Percentiles rank a stretch among this genome's conserved stretches.
Evolutionary conservation across 2,113 vertebrate genomes (phyloP).

Genomic region (Nycticebus coucang): DNA sequence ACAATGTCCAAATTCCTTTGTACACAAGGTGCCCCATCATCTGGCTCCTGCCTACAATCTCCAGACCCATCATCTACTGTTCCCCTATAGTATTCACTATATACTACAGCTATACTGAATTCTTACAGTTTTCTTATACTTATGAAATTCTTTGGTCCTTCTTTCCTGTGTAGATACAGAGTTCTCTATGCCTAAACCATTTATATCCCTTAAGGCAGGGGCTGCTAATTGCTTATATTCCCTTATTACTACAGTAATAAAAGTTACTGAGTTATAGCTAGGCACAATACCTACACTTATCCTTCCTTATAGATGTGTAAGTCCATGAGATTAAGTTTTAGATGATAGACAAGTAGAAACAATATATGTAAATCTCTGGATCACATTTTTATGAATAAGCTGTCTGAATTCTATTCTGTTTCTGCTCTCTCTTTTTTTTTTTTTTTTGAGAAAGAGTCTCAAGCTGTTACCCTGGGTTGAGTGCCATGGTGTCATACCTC

Average conservation of each 20-base stretch:
- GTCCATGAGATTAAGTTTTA: conserved; percentile 4
- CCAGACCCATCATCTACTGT: not conserved
- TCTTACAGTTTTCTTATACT: not conserved
- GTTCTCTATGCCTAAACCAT: not conserved
- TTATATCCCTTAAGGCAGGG: not conserved
- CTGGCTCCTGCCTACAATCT: not conserved
- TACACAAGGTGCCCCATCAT: not conserved
- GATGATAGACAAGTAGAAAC: not conserved
- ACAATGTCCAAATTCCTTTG: not conserved
- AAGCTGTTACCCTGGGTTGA: too few relatives aligned
- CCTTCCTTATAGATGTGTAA: not conserved
- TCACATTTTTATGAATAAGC: not conserved
- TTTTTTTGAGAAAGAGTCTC: not conserved
- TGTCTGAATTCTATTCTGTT: not conserved
- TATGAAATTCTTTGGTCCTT: not conserved
- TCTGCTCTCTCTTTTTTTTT: not conserved
- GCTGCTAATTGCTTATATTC: not conserved
- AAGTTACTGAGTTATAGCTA: not conserved
- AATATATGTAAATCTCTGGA: not conserved
- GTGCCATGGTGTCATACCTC: too few relatives aligned
- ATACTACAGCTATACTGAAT: not conserved
- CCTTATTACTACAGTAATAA: conserved; percentile 15
- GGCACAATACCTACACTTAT: not conserved
- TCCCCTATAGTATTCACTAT: not conserved
- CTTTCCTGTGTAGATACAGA: not conserved